Evolutionary conservation across 2,113 vertebrate species (phyloP).

Genomic region (Hyla sarda): DNA sequence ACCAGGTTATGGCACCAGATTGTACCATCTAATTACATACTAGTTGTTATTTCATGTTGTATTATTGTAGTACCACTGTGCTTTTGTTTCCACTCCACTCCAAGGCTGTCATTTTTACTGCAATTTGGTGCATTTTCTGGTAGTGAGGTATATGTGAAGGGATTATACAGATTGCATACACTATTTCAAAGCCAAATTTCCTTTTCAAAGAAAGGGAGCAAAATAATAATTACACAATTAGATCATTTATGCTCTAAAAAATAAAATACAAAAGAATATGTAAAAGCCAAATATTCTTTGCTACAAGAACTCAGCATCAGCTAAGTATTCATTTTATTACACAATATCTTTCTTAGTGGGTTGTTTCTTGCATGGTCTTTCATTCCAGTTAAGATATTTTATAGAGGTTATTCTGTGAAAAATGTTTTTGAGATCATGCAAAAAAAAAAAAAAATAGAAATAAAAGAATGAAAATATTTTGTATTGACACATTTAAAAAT

Average conservation of each 20-base stretch:
- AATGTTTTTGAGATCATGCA: no score
- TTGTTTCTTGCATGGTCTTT: background rate
- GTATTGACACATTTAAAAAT: no score
- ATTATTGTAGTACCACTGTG: conserved; percentile 48
- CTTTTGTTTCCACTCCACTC: conserved; percentile 53
- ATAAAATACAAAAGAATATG: background rate
- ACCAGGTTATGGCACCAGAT: conserved; percentile 43
- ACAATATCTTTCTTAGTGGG: background rate
- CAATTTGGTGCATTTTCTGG: conserved; percentile 45
- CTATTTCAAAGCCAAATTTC: background rate
- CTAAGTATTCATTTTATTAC: background rate
- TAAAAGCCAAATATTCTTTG: background rate
- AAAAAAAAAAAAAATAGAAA: no score
- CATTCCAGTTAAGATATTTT: background rate
- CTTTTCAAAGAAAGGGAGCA: background rate
- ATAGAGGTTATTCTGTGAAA: background rate
- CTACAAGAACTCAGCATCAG: background rate
- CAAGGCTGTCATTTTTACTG: conserved; percentile 32
- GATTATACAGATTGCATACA: conserved; percentile 18
- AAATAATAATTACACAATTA: conserved; percentile 9
- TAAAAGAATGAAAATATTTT: no score
- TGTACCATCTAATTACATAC: conserved; percentile 52
- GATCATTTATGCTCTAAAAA: background rate
- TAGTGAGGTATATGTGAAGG: conserved; percentile 46
- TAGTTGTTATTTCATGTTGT: conserved; percentile 49